Evolutionary conservation across 2,113 vertebrate species (phyloP).

Genomic region (Micronisus gabar): DNA sequence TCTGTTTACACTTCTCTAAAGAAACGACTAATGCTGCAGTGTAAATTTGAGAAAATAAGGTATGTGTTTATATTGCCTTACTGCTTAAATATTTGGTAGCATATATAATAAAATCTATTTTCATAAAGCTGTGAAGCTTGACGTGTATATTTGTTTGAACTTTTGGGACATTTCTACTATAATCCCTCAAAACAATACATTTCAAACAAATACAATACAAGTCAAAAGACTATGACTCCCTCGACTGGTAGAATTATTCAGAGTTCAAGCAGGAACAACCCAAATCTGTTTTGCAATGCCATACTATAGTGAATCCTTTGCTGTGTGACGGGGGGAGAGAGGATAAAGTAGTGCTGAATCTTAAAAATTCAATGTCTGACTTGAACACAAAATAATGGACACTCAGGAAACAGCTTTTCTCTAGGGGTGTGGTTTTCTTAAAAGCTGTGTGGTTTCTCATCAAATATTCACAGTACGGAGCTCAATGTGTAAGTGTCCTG

Average conservation of each 20-base stretch:
- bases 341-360: not conserved
- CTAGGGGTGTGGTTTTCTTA: not conserved
- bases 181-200: slow-evolving; percentile 41
- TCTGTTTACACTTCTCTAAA: slow-evolving; percentile 55
- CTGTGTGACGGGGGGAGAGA: not conserved
- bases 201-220: not conserved
- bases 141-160: slow-evolving; percentile 61
- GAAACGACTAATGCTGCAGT: not conserved
- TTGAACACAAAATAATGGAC: not conserved
- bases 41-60: slow-evolving; percentile 20
- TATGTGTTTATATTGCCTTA: slow-evolving; percentile 42
- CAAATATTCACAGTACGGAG: not conserved
- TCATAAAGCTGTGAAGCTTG: slow-evolving; percentile 47
- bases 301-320: not conserved
- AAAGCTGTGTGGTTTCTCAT: not conserved
- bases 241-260: slow-evolving; percentile 5
- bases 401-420: not conserved
- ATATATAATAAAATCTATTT: slow-evolving; percentile 51
- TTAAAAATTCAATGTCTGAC: not conserved
- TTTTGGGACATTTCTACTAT: slow-evolving; percentile 39
- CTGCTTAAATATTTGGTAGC: slow-evolving; percentile 61
- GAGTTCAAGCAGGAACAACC: slow-evolving; percentile 43
- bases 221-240: slow-evolving; percentile 7
- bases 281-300: not conserved
- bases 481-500: not conserved